Conservation (phyloP, 2,888 invertebrate species). For the Salticus scenicus region DNA sequence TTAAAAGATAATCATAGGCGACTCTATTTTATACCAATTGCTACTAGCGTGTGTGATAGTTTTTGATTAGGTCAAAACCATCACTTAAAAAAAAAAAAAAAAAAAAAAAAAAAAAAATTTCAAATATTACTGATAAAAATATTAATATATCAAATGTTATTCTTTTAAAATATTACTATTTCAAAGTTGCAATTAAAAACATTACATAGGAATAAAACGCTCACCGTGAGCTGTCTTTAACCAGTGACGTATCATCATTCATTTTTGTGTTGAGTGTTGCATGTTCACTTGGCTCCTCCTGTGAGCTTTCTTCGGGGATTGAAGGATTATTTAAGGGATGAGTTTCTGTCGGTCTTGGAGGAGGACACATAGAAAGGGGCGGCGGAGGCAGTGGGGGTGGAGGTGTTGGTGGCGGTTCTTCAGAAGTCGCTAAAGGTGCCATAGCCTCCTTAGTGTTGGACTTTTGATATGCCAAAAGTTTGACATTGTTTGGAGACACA, state of each 20-base stretch:
- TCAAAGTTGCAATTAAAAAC: too few species aligned
- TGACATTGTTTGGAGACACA: conserved; percentile 24
- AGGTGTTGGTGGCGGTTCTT: conserved; percentile 24
- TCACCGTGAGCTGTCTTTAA: conserved; percentile 39
- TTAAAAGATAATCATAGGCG: too few species aligned
- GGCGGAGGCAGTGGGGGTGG: conserved; percentile 42
- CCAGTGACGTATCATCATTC: conserved; percentile 29
- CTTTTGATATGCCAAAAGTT: conserved; percentile 40
- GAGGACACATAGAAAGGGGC: conserved; percentile 15
- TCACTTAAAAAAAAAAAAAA: too few species aligned
- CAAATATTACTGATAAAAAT: too few species aligned
- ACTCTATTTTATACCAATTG: too few species aligned
- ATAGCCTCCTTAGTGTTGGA: conserved; percentile 15
- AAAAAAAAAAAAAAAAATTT: too few species aligned
- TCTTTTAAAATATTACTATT: too few species aligned
- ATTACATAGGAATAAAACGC: too few species aligned
- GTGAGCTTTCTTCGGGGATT: conserved; percentile 16
- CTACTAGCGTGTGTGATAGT: too few species aligned
- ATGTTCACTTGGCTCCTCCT: conserved; percentile 31
- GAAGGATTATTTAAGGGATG: conserved; percentile 24
- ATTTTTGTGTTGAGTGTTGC: conserved; percentile 29
- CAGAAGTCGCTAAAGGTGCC: background rate
- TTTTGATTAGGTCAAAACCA: too few species aligned
- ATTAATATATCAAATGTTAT: too few species aligned
- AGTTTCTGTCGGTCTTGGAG: conserved; percentile 39